phyloP scores from a whole-genome alignment of 2,113 vertebrate species.

The Amazona vittata region DNA sequence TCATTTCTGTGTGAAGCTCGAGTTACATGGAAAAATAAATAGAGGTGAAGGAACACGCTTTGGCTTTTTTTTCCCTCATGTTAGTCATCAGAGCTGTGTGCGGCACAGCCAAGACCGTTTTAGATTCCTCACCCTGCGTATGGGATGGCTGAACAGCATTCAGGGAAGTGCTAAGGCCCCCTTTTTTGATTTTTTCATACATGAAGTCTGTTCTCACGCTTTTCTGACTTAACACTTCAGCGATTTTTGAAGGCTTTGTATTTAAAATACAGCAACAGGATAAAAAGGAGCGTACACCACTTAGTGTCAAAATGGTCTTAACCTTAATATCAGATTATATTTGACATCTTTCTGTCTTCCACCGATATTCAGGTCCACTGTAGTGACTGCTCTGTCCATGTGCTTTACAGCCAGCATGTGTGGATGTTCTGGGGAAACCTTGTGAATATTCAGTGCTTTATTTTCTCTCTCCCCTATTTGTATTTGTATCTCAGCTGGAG shows the following conservation, averaged over 20 bases:
- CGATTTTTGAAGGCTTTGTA: background rate
- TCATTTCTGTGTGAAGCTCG: background rate
- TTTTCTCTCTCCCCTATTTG: background rate
- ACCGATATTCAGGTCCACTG: rapidly evolving
- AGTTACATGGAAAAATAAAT: conserved; percentile 9
- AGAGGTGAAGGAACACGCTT: background rate
- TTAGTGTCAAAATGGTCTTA: background rate
- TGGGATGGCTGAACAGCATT: background rate
- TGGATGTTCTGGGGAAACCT: background rate
- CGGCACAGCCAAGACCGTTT: background rate
- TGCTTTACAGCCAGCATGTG: background rate
- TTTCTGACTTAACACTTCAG: background rate
- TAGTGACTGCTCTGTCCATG: too few relatives aligned
- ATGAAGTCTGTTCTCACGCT: background rate
- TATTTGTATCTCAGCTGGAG: conserved; percentile 82
- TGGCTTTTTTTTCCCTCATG: background rate
- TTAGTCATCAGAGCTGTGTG: background rate
- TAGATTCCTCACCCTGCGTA: background rate
- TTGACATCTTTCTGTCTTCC: background rate
- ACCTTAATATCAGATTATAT: background rate
- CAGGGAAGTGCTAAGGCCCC: background rate
- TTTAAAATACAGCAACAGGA: background rate
- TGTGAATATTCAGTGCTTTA: background rate
- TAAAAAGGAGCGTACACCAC: background rate
- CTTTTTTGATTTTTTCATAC: background rate